These are phyloP conservation scores for Synergus umbraculus DNA, from an alignment of 2,888 invertebrate species.

Conservation along the genomic window DNA sequence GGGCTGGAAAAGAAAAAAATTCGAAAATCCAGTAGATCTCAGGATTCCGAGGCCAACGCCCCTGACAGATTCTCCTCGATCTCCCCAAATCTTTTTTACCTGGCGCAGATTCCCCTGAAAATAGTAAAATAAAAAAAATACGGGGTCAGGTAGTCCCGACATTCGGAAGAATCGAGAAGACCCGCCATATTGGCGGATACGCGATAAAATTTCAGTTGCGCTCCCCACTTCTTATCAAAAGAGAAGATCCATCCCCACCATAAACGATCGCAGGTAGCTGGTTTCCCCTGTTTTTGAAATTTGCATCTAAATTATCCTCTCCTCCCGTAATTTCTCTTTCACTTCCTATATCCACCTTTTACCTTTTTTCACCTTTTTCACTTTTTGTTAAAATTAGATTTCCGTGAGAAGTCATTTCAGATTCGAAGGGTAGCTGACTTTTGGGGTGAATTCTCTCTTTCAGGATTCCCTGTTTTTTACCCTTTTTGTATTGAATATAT, in stretches of 20 bases:
- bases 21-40: slow-evolving; percentile 58
- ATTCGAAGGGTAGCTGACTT: slow-evolving; percentile 37
- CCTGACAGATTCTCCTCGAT: slow-evolving; percentile 55
- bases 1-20: slow-evolving; percentile 57
- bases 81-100: slow-evolving; percentile 66
- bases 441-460: slow-evolving; percentile 52
- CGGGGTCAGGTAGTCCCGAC: slow-evolving; percentile 69
- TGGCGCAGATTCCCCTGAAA: slow-evolving; percentile 73
- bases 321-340: slow-evolving; percentile 46
- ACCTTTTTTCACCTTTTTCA: background rate
- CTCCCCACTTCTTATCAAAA: slow-evolving; percentile 45
- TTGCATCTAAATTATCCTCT: slow-evolving; percentile 65
- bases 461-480: slow-evolving; percentile 43
- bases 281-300: slow-evolving; percentile 59
- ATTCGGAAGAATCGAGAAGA: slow-evolving; percentile 47
- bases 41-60: slow-evolving; percentile 57
- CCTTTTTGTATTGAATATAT: slow-evolving; percentile 43
- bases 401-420: slow-evolving; percentile 48
- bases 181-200: slow-evolving; percentile 56
- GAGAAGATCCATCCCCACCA: slow-evolving; percentile 31
- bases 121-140: slow-evolving; percentile 67
- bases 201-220: slow-evolving; percentile 74
- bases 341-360: background rate
- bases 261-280: slow-evolving; percentile 32
- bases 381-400: slow-evolving; percentile 41